phyloP scores from a whole-genome alignment of 2,888 invertebrate genomes.

The Caenorhabditis doughertyi region DNA sequence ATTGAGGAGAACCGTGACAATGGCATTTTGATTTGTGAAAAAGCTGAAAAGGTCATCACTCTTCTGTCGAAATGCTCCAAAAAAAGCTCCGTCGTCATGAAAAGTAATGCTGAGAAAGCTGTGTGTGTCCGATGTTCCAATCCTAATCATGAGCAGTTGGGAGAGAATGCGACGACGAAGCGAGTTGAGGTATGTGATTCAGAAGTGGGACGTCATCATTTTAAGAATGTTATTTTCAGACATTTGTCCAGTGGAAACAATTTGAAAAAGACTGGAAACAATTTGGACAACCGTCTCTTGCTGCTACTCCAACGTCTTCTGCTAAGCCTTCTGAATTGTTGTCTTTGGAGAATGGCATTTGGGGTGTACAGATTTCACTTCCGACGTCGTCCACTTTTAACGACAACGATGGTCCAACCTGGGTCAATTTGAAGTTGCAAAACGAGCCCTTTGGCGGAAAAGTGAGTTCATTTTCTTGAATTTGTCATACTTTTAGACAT shows the following conservation, averaged over 20 bases:
- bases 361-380: too few relatives aligned
- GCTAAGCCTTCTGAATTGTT: conserved; percentile 79
- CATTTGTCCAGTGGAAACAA: too few relatives aligned
- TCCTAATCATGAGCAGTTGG: conserved; percentile 99
- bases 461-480: conserved; percentile 28
- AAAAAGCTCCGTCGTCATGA: conserved; percentile 93
- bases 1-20: conserved; percentile 99
- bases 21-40: conserved; percentile 84
- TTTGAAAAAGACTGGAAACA: too few relatives aligned
- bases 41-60: conserved; percentile 94
- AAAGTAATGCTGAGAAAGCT: conserved; percentile 98
- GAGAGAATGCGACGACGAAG: conserved; percentile 95
- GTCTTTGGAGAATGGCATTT: conserved; percentile 69
- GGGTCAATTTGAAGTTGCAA: conserved; percentile 26
- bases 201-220: too few relatives aligned
- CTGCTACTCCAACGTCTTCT: not conserved
- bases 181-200: conserved; percentile 85
- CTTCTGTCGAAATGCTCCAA: conserved; percentile 85
- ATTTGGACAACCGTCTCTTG: not conserved
- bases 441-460: conserved; percentile 83
- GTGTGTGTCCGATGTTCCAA: conserved; percentile 97
- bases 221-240: too few relatives aligned
- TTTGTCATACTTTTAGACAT: not conserved
- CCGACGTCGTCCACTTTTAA: too few relatives aligned
- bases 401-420: too few relatives aligned